A percentile compares a stretch with the other conserved stretches of the same genome.
Evolutionary conservation across 2,113 vertebrate species (phyloP).

Genomic region (Chloroceryle aenea): DNA sequence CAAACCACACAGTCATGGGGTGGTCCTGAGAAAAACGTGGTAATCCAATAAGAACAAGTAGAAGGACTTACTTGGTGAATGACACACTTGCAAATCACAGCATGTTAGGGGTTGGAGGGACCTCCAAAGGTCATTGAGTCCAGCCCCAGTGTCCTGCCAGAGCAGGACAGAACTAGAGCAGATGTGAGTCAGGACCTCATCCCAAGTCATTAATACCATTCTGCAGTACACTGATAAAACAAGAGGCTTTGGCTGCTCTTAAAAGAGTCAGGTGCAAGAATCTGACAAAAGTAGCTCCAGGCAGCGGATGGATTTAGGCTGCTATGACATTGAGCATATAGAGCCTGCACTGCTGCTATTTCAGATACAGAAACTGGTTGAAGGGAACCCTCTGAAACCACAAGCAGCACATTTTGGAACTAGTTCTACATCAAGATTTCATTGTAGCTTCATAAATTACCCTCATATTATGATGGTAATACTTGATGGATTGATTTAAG

Average conservation of each 20-base stretch:
- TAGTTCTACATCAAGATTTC: neutral
- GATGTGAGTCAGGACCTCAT: neutral
- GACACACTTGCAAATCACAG: neutral
- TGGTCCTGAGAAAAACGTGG: neutral
- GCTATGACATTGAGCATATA: neutral
- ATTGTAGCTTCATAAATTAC: neutral
- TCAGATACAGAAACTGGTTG: neutral
- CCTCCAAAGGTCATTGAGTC: too few relatives aligned
- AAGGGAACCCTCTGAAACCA: neutral
- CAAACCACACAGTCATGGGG: neutral
- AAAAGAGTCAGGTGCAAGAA: neutral
- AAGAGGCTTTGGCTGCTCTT: neutral
- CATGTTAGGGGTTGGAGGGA: too few relatives aligned
- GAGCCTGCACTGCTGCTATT: neutral
- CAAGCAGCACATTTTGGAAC: neutral
- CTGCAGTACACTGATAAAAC: accelerated
- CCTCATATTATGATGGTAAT: neutral
- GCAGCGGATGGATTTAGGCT: neutral
- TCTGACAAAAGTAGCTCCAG: neutral
- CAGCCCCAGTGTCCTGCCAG: too few relatives aligned
- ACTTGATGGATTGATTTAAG: neutral
- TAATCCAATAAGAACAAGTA: neutral
- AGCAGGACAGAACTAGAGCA: too few relatives aligned
- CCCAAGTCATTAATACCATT: neutral
- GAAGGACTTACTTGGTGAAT: neutral